A percentile compares a stretch with the other conserved stretches of the same genome.
phyloP scores from a whole-genome alignment of 2,113 vertebrate species.

The Salminus brasiliensis region DNA sequence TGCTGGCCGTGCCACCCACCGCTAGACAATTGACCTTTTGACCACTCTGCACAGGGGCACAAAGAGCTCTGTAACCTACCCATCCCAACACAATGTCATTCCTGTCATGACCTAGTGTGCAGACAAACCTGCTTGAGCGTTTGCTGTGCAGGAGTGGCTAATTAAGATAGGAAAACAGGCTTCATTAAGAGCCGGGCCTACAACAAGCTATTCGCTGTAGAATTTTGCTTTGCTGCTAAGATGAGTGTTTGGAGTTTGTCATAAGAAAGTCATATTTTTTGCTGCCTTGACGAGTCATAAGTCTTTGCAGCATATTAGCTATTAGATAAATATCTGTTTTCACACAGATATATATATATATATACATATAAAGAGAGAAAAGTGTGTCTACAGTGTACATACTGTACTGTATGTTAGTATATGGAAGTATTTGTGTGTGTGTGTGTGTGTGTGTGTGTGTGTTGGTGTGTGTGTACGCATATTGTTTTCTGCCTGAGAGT shows the following conservation, averaged over 20 bases:
- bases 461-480: constrained; percentile 33
- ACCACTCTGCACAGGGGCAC: constrained; percentile 53
- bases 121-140: constrained; percentile 14
- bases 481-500: constrained; percentile 55
- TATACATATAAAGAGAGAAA: too few relatives aligned
- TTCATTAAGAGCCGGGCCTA: constrained; percentile 6
- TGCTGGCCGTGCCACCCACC: constrained; percentile 71
- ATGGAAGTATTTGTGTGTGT: not conserved
- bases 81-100: constrained; percentile 40
- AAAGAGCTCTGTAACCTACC: constrained; percentile 54
- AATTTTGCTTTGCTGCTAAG: not conserved
- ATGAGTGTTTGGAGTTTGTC: too few relatives aligned
- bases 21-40: constrained; percentile 73
- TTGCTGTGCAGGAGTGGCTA: too few relatives aligned
- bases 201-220: not conserved
- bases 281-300: too few relatives aligned
- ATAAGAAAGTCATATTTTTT: too few relatives aligned
- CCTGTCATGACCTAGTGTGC: constrained; percentile 5
- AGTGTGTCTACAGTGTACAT: too few relatives aligned
- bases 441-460: constrained; percentile 23
- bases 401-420: constrained; percentile 17
- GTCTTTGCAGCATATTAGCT: too few relatives aligned
- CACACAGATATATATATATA: too few relatives aligned
- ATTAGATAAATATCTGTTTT: too few relatives aligned
- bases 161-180: not conserved